Percentiles rank a stretch among this genome's conserved stretches.
Evolutionary conservation across 1,140 invertebrate genomes (phyloP).

Genomic region (Fopius arisanus): DNA sequence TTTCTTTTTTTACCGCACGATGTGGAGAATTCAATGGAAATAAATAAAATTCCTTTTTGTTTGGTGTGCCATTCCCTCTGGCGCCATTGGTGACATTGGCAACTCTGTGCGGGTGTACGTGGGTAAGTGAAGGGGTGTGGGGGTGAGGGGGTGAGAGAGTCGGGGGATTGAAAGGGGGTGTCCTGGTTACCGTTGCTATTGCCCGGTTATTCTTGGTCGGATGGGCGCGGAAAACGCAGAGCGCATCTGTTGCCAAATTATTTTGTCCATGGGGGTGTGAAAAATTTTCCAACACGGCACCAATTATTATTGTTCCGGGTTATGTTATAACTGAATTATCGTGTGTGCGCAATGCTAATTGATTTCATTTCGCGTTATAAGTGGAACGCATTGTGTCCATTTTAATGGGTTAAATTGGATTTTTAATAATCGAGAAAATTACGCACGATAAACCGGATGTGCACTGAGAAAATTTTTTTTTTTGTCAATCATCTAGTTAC

Average conservation of each 20-base stretch:
- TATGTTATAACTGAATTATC: constrained; percentile 16
- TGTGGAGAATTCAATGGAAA: not conserved
- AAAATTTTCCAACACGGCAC: constrained; percentile 57
- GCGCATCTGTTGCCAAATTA: constrained; percentile 66
- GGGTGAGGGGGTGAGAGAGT: not conserved
- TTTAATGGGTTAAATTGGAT: not conserved
- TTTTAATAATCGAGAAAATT: not conserved
- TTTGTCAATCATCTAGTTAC: too few species aligned
- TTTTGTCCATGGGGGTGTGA: constrained; percentile 64
- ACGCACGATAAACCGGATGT: not conserved
- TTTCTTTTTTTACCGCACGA: not conserved
- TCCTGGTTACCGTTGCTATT: constrained; percentile 32
- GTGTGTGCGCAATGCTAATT: constrained; percentile 42
- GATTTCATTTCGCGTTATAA: constrained; percentile 1
- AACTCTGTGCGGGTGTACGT: not conserved
- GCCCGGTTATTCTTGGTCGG: constrained; percentile 61
- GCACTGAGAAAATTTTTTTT: not conserved
- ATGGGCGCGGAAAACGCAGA: constrained; percentile 58
- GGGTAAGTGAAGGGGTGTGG: not conserved
- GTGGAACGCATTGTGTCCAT: not conserved
- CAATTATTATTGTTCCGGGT: constrained; percentile 50
- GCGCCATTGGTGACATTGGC: constrained; percentile 18
- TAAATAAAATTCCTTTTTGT: constrained; percentile 10
- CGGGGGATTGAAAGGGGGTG: not conserved
- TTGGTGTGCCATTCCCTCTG: not conserved